These are phyloP conservation scores for Grammomys dolichurus DNA, from an alignment of 2,113 vertebrate genomes.

Conservation along the genomic window DNA sequence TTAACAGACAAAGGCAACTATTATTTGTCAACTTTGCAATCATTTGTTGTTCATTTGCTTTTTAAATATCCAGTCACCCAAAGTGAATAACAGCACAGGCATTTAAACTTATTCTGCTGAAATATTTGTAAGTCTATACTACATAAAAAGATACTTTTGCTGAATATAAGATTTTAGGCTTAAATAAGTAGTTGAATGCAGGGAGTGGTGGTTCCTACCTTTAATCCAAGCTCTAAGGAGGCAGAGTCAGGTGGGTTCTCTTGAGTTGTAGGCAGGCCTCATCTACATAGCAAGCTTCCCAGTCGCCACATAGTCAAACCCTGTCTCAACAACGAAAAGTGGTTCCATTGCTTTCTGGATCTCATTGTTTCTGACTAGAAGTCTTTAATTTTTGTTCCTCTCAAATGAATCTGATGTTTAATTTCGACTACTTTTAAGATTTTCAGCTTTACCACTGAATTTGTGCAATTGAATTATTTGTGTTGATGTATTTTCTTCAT, in stretches of 20 bases:
- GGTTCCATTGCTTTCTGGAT: not conserved
- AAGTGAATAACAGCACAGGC: not conserved
- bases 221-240: not conserved
- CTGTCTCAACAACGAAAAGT: not conserved
- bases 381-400: not conserved
- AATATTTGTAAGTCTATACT: slow-evolving; percentile 1
- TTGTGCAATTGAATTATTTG: not conserved
- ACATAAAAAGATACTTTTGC: not conserved
- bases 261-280: not conserved
- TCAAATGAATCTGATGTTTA: not conserved
- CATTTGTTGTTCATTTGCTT: not conserved
- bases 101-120: not conserved
- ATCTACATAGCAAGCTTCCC: not conserved
- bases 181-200: not conserved
- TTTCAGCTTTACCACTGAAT: slow-evolving; percentile 24
- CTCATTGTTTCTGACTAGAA: not conserved
- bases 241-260: not conserved
- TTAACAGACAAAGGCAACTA: not conserved
- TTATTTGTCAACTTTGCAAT: not conserved
- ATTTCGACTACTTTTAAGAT: not conserved
- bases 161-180: not conserved
- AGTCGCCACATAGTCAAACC: not conserved
- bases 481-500: not conserved
- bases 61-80: not conserved
- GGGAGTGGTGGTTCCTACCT: not conserved